Conservation (phyloP, 2,113 vertebrate genomes). For the Xyliphius kryptos region DNA sequence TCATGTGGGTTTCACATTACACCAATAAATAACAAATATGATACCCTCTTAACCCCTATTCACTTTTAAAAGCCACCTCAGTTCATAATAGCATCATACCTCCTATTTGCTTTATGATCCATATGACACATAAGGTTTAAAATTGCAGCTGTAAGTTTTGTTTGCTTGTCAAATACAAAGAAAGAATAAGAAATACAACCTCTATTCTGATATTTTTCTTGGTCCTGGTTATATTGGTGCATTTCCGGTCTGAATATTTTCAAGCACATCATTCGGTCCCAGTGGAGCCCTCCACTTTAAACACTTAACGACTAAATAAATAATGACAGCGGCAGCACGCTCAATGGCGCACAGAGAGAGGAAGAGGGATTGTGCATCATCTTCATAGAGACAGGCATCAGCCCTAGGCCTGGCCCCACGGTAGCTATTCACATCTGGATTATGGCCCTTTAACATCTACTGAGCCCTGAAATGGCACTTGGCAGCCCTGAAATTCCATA, state of each 20-base stretch:
- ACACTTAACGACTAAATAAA: conserved; percentile 86
- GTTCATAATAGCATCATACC: conserved; percentile 24
- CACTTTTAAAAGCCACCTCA: conserved; percentile 26
- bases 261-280: conserved; percentile 62
- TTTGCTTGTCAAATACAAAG: conserved; percentile 6
- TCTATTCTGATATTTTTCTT: not conserved
- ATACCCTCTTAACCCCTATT: conserved; percentile 39
- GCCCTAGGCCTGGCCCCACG: conserved; percentile 68
- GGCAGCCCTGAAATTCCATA: conserved; percentile 50
- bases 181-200: conserved; percentile 19
- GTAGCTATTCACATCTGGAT: conserved; percentile 74
- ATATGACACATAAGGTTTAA: conserved; percentile 10
- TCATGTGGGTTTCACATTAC: conserved; percentile 50
- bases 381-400: conserved; percentile 80
- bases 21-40: conserved; percentile 54
- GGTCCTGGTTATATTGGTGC: conserved; percentile 23
- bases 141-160: conserved; percentile 11
- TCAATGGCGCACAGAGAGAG: conserved; percentile 54
- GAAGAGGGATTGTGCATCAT: conserved; percentile 58
- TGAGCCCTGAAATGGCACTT: conserved; percentile 80
- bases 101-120: conserved; percentile 32
- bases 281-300: conserved; percentile 69
- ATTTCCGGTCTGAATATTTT: conserved; percentile 54
- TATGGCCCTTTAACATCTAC: conserved; percentile 82
- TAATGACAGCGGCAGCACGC: conserved; percentile 65